phyloP scores from a whole-genome alignment of 2,113 vertebrate species.

The Tetraodon nigroviridis region DNA sequence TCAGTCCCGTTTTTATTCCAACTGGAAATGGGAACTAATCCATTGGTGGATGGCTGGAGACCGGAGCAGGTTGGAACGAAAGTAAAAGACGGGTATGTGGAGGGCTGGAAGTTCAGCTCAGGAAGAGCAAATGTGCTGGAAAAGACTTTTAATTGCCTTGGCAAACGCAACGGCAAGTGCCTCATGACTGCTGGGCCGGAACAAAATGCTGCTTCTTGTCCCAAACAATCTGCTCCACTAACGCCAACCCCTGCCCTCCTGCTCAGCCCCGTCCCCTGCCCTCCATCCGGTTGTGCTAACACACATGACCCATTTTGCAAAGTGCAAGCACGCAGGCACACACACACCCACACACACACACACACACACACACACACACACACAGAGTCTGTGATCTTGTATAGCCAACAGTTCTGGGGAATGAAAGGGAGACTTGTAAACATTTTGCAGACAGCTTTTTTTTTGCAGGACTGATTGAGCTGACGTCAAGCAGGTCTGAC shows the following conservation, averaged over 20 bases:
- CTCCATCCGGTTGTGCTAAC: constrained; percentile 40
- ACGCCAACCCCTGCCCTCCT: constrained; percentile 28
- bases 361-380: constrained; percentile 11
- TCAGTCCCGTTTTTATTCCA: too few species aligned
- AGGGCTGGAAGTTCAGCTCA: neutral
- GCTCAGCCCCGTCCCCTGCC: constrained; percentile 37
- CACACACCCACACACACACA: constrained; percentile 10
- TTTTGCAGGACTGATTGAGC: constrained; percentile 10
- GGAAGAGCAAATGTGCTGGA: neutral
- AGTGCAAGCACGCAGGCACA: constrained; percentile 6
- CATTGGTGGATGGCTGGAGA: too few species aligned
- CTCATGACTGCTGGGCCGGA: constrained; percentile 35
- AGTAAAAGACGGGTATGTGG: too few species aligned
- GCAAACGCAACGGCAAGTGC: constrained; percentile 35
- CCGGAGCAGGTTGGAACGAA: too few species aligned
- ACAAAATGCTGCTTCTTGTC: constrained; percentile 38
- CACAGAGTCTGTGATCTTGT: constrained; percentile 25
- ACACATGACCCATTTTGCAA: constrained; percentile 57
- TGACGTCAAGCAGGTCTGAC: constrained; percentile 49
- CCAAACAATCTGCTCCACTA: constrained; percentile 42
- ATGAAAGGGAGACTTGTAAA: constrained; percentile 44
- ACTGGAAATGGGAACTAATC: too few species aligned
- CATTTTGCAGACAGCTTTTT: constrained; percentile 39
- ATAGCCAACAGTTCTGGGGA: constrained; percentile 36
- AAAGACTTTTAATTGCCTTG: constrained; percentile 31